Percentiles rank a stretch among this genome's conserved stretches.
Evolutionary conservation across 2,113 vertebrate species (phyloP).

Genomic region (Heterotilapia buettikoferi): DNA sequence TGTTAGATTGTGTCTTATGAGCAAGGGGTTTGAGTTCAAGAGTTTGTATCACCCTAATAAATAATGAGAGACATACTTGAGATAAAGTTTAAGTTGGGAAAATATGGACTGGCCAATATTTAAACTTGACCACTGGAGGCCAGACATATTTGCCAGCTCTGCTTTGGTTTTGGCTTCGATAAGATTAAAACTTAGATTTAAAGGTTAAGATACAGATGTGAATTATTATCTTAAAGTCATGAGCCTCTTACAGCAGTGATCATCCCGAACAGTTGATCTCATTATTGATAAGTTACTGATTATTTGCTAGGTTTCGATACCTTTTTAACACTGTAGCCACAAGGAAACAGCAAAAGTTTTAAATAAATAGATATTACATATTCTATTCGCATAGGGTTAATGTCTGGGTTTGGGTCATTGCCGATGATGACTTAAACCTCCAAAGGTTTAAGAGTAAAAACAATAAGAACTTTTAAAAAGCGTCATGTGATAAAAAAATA

Average conservation of each 20-base stretch:
- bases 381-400: too few species aligned
- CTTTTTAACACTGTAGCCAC: not conserved
- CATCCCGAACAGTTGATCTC: not conserved
- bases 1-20: not conserved
- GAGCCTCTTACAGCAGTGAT: not conserved
- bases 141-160: not conserved
- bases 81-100: not conserved
- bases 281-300: not conserved
- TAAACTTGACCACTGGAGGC: not conserved
- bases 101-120: not conserved
- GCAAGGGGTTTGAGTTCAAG: not conserved
- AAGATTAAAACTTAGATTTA: not conserved
- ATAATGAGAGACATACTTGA: accelerated
- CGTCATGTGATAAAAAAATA: too few species aligned
- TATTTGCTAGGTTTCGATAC: not conserved
- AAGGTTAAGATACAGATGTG: not conserved
- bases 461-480: too few species aligned
- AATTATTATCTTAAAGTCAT: not conserved
- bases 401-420: too few species aligned
- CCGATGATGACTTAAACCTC: too few species aligned
- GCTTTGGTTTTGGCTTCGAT: not conserved
- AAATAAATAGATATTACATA: too few species aligned
- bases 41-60: not conserved
- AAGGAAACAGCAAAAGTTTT: not conserved
- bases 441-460: too few species aligned